Evolutionary conservation across 2,113 vertebrate species (phyloP), one percentile per base, ranked within the genome.

Genomic region (Edolisoma coerulescens): DNA sequence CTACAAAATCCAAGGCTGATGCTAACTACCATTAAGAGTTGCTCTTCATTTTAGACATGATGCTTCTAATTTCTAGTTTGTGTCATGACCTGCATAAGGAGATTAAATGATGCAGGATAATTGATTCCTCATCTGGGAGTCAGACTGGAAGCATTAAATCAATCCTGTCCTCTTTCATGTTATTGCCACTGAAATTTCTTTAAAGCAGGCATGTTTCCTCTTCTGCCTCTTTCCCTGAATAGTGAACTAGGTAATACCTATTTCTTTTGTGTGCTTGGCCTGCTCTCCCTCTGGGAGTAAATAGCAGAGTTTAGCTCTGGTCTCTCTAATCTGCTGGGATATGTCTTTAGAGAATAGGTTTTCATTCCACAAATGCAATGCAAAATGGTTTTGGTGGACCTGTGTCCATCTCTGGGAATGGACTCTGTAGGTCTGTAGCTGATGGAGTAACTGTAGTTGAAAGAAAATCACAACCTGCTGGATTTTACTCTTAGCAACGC

Each of bases 41-140:
- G 52, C 39, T 90, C 28, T 76, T 89, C 39, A n/a, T 83, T 47
- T 63, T 87, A 81, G 65, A 67, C 49, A 47, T 0, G 53, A 47
- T 45, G 77, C 54, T 88, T 90, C 87, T 89, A 49, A 78, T 91
- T 97, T 96, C 68, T 95, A 57, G 41, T 90, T 89, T 89, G 74
- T 93, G 87, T 88, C 76, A 47, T 84, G 80, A 92, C 88, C 71
- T 96, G 94, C 75, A 92, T 97, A 97, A 96, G 87, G 84, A 96
- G 95, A 97, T 97, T 95, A 96, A 96, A 91, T 71, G 92, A 83
- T 22, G 26, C 79, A 86, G 88, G 45, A 94, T 93, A 97, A 96
- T 93, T 97, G 96, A 97, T 97, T 97, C 77, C 88, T 96, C 95
- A 89, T 87, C 74, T 92, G 82, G 54, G 87, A 97, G 81, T 96